phyloP scores from a whole-genome alignment of 2,888 invertebrate genomes.

The Syrphus vitripennis region DNA sequence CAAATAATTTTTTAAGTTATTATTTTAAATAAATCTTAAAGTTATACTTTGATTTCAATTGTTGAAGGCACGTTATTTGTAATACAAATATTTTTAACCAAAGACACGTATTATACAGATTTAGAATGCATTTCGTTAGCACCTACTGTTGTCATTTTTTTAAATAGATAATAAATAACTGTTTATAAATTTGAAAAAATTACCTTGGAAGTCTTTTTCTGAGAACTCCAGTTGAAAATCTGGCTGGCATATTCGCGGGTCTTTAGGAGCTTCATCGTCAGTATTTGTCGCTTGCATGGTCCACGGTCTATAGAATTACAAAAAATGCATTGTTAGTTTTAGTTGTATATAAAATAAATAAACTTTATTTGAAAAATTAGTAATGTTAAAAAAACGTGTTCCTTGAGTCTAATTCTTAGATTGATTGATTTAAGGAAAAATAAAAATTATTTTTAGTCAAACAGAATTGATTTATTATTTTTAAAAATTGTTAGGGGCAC shows the following conservation, averaged over 20 bases:
- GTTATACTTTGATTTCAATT: not conserved
- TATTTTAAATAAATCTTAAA: not conserved
- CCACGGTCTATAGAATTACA: slow-evolving; percentile 82
- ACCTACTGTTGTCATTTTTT: not conserved
- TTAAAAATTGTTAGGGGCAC: too few relatives aligned
- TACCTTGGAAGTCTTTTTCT: slow-evolving; percentile 95
- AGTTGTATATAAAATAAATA: too few relatives aligned
- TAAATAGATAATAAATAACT: not conserved
- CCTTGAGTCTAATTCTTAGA: too few relatives aligned
- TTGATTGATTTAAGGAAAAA: too few relatives aligned
- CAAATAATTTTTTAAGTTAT: too few relatives aligned
- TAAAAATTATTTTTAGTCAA: too few relatives aligned
- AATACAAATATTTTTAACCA: too few relatives aligned
- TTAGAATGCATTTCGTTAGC: not conserved
- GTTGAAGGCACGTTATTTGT: not conserved
- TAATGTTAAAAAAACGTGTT: too few relatives aligned
- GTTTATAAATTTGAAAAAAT: not conserved
- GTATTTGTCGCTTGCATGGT: slow-evolving; percentile 83
- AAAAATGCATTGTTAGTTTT: not conserved
- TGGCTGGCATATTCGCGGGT: slow-evolving; percentile 91
- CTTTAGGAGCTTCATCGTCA: slow-evolving; percentile 92
- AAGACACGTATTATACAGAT: not conserved
- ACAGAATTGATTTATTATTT: too few relatives aligned
- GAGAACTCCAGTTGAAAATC: slow-evolving; percentile 89
- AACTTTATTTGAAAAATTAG: too few relatives aligned